A percentile compares a stretch with the other conserved stretches of the same genome.
Conservation (phyloP, 2,888 invertebrate species). For the Drosophila limbata region DNA sequence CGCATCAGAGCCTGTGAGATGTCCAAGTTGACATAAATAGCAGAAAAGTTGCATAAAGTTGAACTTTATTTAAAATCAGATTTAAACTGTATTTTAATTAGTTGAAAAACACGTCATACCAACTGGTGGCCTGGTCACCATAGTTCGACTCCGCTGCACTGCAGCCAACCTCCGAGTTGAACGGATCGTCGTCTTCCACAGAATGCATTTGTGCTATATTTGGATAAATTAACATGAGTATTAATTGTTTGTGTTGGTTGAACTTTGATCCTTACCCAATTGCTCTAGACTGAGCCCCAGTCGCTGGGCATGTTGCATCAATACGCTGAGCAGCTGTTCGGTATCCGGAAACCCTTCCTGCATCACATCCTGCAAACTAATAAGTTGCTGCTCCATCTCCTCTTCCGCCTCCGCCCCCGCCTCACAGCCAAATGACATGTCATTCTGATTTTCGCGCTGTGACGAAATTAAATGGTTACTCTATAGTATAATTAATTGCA, state of each 20-base stretch:
- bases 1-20: conserved; percentile 15
- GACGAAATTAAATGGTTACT: not conserved
- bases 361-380: conserved; percentile 37
- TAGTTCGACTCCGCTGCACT: conserved; percentile 13
- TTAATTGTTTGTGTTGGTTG: not conserved
- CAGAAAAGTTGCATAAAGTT: conserved; percentile 16
- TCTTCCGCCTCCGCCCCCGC: conserved; percentile 17
- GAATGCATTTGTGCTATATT: conserved; percentile 11
- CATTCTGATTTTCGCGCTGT: conserved; percentile 16
- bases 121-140: conserved; percentile 44
- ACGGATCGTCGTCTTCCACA: not conserved
- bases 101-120: conserved; percentile 64
- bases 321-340: conserved; percentile 36
- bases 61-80: conserved; percentile 6
- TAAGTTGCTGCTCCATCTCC: conserved; percentile 3
- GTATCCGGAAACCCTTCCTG: conserved; percentile 52
- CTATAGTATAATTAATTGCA: not conserved
- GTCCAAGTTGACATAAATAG: not conserved
- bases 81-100: conserved; percentile 9
- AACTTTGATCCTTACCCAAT: conserved; percentile 38
- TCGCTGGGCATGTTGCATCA: conserved; percentile 58
- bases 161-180: conserved; percentile 31
- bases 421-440: conserved; percentile 17
- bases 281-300: conserved; percentile 63
- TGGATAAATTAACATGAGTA: not conserved